Evolutionary conservation across 1,140 invertebrate genomes (phyloP).

Genomic region (Drosophila teissieri): DNA sequence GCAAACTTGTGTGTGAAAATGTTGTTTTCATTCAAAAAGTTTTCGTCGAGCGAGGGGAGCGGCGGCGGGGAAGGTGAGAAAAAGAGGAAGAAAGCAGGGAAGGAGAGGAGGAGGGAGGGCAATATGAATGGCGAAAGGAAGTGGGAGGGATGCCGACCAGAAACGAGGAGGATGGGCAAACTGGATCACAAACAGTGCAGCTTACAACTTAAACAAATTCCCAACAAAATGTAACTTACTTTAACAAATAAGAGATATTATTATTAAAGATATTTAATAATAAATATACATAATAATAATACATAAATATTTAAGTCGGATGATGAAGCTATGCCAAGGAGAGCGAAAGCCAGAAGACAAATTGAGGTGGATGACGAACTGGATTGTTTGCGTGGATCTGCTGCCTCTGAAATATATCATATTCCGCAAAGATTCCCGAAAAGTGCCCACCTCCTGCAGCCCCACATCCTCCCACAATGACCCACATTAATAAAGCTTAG

Average conservation of each 20-base stretch:
- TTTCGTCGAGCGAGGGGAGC: constrained; percentile 21
- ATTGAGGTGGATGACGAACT: constrained; percentile 15
- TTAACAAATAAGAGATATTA: too few species aligned
- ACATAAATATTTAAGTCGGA: neutral
- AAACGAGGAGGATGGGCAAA: neutral
- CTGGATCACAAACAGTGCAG: neutral
- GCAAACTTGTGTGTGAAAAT: constrained; percentile 67
- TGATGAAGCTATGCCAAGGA: neutral
- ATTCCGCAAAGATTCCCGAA: neutral
- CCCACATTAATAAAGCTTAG: constrained; percentile 49
- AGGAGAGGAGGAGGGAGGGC: neutral
- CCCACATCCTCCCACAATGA: constrained; percentile 17
- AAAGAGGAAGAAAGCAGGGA: constrained; percentile 30
- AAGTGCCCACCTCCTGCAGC: neutral
- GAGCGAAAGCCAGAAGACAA: constrained; percentile 1
- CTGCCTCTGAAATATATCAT: constrained; percentile 21
- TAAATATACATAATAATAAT: neutral
- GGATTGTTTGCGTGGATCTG: constrained; percentile 7
- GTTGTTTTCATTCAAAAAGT: constrained; percentile 78
- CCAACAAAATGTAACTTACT: neutral
- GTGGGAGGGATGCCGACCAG: constrained; percentile 10
- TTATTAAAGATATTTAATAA: neutral
- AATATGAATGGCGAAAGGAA: constrained; percentile 25
- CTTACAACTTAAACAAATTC: too few species aligned
- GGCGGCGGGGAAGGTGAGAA: constrained; percentile 13